Base-by-base conservation (phyloP, 64 coral and sea anemone genomes). In the Stylophora pistillata region DNA sequence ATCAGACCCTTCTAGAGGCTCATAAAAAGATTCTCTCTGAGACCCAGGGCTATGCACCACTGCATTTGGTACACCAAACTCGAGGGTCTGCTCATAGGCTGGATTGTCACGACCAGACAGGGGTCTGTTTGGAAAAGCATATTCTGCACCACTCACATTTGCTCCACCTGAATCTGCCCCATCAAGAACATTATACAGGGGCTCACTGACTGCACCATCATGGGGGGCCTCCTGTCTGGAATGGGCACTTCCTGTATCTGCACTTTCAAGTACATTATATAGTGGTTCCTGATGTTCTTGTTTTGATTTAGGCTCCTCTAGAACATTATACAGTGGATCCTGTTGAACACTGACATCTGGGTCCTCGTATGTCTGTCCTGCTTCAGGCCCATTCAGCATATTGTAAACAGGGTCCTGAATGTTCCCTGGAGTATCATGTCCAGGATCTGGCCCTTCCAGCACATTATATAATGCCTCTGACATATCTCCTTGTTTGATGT, bases 71-170 rank as follows among this genome's bases (percentile, higher is more conserved):
- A 13, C 54, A 78, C 58, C 55, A 56, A 78, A 58, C 2, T 57
- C 76, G 58, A 58, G 76, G 55, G 47, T 58, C 55, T 78, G 76
- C 18, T 83, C 79, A 68, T 83, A 83, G 21, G 79, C 79, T 83
- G 79, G 79, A 11, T 83, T 83, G 63, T 41, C 60, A 23, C 7
- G 31, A 4, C 25, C 79, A 25, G 56, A 30, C 16, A 5, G 0
- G 15, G 78, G 26, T 28, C 31, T 11, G 34, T 63, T 64, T 81
- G 59, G 60, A 16, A 20, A 30, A 66, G 10, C 29, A 25, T 23
- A 13, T 1, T 20, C 9, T 17, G 21, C 58, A 61, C 58, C 58
- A 61, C 13, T 61, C 55, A 31, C 15, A 58, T 33, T 61, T 31
- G 78, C 31, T 81, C 58, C 79, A 69, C n/a, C 79, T 66, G 30